Conservation (phyloP, 2,113 vertebrate genomes). For the Charadrius vociferus region DNA sequence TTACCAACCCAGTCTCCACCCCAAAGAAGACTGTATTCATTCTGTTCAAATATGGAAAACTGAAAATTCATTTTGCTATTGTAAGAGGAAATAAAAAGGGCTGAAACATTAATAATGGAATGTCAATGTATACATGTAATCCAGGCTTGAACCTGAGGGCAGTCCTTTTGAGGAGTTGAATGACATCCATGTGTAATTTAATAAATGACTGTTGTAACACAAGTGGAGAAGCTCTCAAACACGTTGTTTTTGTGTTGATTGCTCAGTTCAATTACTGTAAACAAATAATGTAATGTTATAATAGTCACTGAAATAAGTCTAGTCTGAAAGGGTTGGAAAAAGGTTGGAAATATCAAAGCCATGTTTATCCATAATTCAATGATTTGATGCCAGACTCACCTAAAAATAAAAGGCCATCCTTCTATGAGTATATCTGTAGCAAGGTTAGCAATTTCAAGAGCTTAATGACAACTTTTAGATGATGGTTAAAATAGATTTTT, state of each 20-base stretch:
- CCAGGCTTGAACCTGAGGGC: constrained; percentile 46
- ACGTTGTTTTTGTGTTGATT: constrained; percentile 60
- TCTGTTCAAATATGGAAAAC: background rate
- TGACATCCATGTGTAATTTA: constrained; percentile 61
- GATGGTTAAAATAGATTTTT: background rate
- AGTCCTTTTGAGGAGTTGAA: constrained; percentile 37
- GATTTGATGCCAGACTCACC: constrained; percentile 5
- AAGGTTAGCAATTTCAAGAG: constrained; percentile 42
- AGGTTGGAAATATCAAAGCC: constrained; percentile 37
- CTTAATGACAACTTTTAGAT: constrained; percentile 9
- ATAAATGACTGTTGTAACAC: constrained; percentile 42
- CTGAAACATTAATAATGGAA: constrained; percentile 37
- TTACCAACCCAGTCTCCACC: background rate
- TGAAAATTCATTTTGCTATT: background rate
- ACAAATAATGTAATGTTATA: constrained; percentile 43
- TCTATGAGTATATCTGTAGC: background rate
- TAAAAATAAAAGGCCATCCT: constrained; percentile 37
- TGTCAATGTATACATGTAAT: constrained; percentile 39
- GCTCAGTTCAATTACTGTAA: constrained; percentile 57
- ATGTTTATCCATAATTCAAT: constrained; percentile 14
- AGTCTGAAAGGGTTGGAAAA: constrained; percentile 7
- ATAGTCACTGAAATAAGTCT: constrained; percentile 44
- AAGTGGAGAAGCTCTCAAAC: constrained; percentile 45
- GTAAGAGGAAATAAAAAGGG: background rate
- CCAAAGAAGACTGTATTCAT: background rate